Evolutionary conservation across 2,888 invertebrate genomes (phyloP), one percentile per base, ranked within the genome.

Genomic region (Portevinia maculata): DNA sequence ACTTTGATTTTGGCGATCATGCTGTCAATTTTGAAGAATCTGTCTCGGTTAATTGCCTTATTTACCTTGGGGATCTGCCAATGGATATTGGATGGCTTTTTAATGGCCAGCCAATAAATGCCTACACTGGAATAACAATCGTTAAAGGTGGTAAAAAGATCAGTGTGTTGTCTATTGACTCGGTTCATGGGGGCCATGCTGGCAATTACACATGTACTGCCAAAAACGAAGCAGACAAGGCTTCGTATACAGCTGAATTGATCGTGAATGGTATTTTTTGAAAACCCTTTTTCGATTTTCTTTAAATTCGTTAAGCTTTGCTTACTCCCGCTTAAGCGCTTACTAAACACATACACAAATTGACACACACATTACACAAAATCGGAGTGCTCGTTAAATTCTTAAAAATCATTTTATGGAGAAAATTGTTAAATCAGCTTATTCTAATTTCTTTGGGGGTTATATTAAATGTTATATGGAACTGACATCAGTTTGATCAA

Each of bases 121-220:
- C 88, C 11, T 91, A 89, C 85, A 89, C 87, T 3, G 91, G 91
- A 83, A 88, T 92, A 41, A 89, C 92, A 44, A 91, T 90, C 46
- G 87, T 89, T 1, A 91, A 88, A 84, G 88, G 93, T 86, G 93
- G 93, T 85, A 91, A 93, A 88, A 92, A 93, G 87, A 93, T 93
- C 76, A 93, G 93, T 86, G 91, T 93, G 86, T 91, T 94, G 87
- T 92, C 93, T 84, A 93, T 94, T 87, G 93, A 93, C 89, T 92
- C 93, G 50, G 93, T 93, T 67, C 92, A 92, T 86, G 93, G 91
- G 88, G 92, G 91, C 64, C 95, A 96, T 90, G 94, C 94, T 85
- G 96, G 96, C 59, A 93, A 93, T 87, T 96, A 96, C 88, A 94
- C 95, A 53, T 96, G 96, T 90, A 91, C 92, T 76, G 96, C 95